Evolutionary conservation across 1,140 invertebrate genomes (phyloP).

Genomic region (Euwallacea fornicatus): DNA sequence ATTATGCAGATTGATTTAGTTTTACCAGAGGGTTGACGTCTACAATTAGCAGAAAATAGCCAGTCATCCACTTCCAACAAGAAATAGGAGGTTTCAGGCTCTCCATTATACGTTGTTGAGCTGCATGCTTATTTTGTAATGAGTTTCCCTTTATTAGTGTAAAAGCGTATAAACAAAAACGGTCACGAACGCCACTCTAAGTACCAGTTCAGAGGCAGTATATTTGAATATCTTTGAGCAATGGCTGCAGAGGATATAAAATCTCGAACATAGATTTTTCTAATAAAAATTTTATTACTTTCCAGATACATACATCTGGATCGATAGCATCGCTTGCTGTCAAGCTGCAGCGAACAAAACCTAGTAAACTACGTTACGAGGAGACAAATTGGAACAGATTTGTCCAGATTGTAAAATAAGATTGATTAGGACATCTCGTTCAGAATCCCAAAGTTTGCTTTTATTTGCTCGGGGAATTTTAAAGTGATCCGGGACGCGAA

Average conservation of each 20-base stretch:
- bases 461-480: no score
- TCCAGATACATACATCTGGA: background rate
- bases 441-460: background rate
- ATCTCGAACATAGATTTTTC: background rate
- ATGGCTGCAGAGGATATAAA: background rate
- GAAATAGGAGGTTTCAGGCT: background rate
- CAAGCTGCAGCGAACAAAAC: background rate
- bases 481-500: no score
- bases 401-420: slow-evolving; percentile 1
- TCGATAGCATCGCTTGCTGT: background rate
- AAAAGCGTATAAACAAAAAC: background rate
- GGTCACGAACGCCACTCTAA: background rate
- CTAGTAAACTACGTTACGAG: background rate
- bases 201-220: background rate
- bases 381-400: background rate
- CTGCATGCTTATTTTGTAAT: slow-evolving; percentile 4
- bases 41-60: slow-evolving; percentile 3
- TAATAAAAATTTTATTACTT: background rate
- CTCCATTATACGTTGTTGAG: slow-evolving; percentile 3
- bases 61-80: slow-evolving; percentile 3
- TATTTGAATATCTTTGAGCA: background rate
- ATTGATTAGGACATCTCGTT: slow-evolving; percentile 1
- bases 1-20: slow-evolving; percentile 3
- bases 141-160: background rate
- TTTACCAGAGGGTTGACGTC: slow-evolving; percentile 1